These are phyloP conservation scores for Epinotia nisella DNA, from an alignment of 2,888 invertebrate genomes.

Conservation along the genomic window DNA sequence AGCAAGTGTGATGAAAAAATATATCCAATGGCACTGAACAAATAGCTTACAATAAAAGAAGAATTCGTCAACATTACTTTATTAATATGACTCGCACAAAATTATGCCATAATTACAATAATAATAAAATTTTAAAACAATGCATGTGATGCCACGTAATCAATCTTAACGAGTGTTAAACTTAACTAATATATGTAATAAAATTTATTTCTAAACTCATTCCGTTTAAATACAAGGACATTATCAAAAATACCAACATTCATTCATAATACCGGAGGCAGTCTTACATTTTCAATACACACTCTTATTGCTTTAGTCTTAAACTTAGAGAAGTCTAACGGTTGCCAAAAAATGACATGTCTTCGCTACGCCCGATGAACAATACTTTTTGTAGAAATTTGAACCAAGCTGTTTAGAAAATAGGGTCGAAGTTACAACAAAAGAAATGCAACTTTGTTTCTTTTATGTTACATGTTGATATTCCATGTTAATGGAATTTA, in stretches of 20 bases:
- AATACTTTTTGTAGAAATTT: not conserved
- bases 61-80: conserved; percentile 32
- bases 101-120: conserved; percentile 26
- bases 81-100: conserved; percentile 37
- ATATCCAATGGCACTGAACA: not conserved
- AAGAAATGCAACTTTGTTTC: too few species aligned
- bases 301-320: conserved; percentile 29
- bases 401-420: not conserved
- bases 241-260: conserved; percentile 43
- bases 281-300: conserved; percentile 45
- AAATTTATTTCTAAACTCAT: conserved; percentile 19
- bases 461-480: too few species aligned
- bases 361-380: too few species aligned
- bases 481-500: too few species aligned
- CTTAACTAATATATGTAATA: conserved; percentile 32
- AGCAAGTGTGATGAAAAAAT: too few species aligned
- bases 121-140: conserved; percentile 21
- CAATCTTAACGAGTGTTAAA: conserved; percentile 36
- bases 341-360: not conserved
- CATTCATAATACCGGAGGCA: conserved; percentile 40
- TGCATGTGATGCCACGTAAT: conserved; percentile 42
- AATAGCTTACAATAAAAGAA: conserved; percentile 12
- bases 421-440: too few species aligned
- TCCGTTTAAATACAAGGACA: conserved; percentile 19
- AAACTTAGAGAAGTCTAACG: not conserved